These are phyloP conservation scores for Diplosoma virens DNA, from an alignment of 23 tunicate species.

Conservation along the genomic window DNA sequence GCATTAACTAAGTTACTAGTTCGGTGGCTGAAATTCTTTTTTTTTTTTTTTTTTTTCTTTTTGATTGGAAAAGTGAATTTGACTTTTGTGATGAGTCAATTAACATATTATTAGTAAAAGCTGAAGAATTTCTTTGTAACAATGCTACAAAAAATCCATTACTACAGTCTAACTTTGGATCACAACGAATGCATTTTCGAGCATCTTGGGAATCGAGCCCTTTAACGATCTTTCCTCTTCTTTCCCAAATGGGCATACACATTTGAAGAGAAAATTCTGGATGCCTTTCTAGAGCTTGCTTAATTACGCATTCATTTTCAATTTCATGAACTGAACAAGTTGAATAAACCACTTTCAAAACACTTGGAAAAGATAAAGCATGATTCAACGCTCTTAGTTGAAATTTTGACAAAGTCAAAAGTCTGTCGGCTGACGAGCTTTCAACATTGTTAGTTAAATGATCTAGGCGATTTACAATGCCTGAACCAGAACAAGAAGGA, in stretches of 20 bases:
- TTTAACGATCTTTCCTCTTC: constrained; percentile 33
- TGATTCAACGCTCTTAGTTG: constrained; percentile 54
- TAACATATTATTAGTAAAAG: too few relatives aligned
- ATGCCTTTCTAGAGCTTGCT: constrained; percentile 53
- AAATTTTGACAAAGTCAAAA: constrained; percentile 50
- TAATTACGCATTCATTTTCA: constrained; percentile 84
- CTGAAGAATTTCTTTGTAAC: constrained; percentile 38
- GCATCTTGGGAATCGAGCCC: constrained; percentile 5
- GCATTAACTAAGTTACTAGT: too few relatives aligned
- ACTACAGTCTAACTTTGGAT: constrained; percentile 37
- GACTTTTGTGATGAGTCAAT: too few relatives aligned
- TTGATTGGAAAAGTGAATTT: too few relatives aligned
- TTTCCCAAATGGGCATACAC: constrained; percentile 56
- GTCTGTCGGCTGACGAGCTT: constrained; percentile 28
- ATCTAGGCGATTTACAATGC: constrained; percentile 63
- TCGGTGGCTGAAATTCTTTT: too few relatives aligned
- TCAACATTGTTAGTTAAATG: constrained; percentile 39
- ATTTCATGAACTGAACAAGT: constrained; percentile 76
- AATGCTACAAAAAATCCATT: constrained; percentile 90
- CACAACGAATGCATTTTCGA: constrained; percentile 62
- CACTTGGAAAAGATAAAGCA: constrained; percentile 80
- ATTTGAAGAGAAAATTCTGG: constrained; percentile 36
- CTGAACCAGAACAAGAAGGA: constrained; percentile 97
- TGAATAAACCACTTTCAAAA: constrained; percentile 65
- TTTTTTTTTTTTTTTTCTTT: too few relatives aligned